Evolutionary conservation across 2,113 vertebrate genomes (phyloP).

Genomic region (Galeopterus variegatus): DNA sequence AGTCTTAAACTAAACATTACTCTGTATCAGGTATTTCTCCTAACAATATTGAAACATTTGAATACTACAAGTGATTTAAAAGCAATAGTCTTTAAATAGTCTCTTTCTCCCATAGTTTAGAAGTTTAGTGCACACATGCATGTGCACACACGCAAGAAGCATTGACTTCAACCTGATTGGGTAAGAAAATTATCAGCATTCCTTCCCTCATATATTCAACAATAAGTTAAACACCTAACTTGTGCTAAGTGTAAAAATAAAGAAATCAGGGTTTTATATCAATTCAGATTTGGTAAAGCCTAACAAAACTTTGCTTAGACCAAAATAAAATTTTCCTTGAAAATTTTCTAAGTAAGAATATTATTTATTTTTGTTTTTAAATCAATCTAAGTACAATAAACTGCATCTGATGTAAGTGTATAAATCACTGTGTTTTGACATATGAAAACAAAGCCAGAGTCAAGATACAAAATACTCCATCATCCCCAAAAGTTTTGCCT

Average conservation of each 20-base stretch:
- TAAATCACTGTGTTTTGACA: neutral
- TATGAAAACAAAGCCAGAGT: neutral
- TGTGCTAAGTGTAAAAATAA: neutral
- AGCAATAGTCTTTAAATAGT: neutral
- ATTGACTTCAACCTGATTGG: neutral
- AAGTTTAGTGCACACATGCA: neutral
- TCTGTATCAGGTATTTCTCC: neutral
- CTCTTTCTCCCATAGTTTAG: neutral
- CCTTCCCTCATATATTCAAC: neutral
- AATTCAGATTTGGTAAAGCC: neutral
- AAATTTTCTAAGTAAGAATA: neutral
- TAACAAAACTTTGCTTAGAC: neutral
- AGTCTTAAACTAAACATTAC: neutral
- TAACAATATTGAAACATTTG: neutral
- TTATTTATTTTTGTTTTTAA: neutral
- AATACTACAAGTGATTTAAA: neutral
- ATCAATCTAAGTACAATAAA: neutral
- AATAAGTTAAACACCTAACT: neutral
- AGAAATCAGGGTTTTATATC: neutral
- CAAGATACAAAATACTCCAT: neutral
- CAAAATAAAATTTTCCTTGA: neutral
- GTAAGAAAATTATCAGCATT: conserved; percentile 45
- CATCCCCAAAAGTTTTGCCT: neutral
- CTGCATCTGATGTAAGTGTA: neutral
- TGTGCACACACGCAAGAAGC: neutral